Conservation (phyloP, 1,140 invertebrate species). For the Zaprionus lachaisei region DNA sequence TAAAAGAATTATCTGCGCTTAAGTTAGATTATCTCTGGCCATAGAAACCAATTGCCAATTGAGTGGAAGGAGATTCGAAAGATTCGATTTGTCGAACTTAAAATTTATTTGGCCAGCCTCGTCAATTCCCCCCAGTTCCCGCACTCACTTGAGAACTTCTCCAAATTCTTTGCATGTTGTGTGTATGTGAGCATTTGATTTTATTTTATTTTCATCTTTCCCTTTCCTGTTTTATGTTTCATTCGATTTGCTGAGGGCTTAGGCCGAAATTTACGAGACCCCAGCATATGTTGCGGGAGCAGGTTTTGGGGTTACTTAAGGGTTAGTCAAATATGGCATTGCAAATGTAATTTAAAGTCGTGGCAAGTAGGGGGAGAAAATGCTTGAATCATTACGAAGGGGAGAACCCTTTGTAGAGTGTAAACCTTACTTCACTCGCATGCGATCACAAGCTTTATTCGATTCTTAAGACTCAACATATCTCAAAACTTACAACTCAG, state of each 20-base stretch:
- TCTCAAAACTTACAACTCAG: background rate
- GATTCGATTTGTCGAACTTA: slow-evolving; percentile 68
- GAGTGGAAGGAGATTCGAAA: slow-evolving; percentile 69
- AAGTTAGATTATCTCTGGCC: slow-evolving; percentile 78
- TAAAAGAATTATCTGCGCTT: slow-evolving; percentile 82
- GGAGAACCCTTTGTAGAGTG: too few relatives aligned
- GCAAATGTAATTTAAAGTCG: background rate
- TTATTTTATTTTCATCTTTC: slow-evolving; percentile 41
- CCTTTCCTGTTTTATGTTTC: slow-evolving; percentile 58
- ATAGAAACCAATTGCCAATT: slow-evolving; percentile 79
- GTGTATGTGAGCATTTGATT: slow-evolving; percentile 19
- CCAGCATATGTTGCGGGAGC: slow-evolving; percentile 44
- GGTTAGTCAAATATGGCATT: slow-evolving; percentile 22
- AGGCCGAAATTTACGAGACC: slow-evolving; percentile 43
- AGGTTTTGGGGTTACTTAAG: slow-evolving; percentile 20
- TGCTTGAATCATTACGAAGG: background rate
- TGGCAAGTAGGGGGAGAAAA: background rate
- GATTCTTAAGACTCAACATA: slow-evolving; percentile 12
- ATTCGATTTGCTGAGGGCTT: slow-evolving; percentile 65
- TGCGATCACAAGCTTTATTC: background rate
- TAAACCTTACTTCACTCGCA: background rate
- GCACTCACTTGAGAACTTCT: slow-evolving; percentile 62
- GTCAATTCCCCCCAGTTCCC: slow-evolving; percentile 14
- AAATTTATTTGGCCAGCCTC: slow-evolving; percentile 52
- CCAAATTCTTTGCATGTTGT: slow-evolving; percentile 36